These are phyloP conservation scores for Spheniscus mendiculus DNA, from an alignment of 2,113 vertebrate species.

Conservation along the genomic window DNA sequence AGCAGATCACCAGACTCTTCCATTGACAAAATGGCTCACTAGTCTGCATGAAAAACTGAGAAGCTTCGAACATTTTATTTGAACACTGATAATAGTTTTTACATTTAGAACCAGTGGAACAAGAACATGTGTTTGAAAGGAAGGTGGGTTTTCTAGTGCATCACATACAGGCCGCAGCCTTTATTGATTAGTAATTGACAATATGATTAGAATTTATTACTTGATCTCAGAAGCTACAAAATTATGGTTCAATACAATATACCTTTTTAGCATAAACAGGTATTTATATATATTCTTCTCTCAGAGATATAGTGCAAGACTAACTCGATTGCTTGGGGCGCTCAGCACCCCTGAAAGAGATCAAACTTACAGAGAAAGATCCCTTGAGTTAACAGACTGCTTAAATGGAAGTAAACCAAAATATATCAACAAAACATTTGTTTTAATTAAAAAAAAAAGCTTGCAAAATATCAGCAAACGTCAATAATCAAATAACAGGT, in stretches of 20 bases:
- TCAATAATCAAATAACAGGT: neutral
- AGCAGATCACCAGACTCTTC: neutral
- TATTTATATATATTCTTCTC: neutral
- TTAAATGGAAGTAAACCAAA: neutral
- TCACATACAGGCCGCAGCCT: neutral
- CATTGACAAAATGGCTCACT: neutral
- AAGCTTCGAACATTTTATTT: neutral
- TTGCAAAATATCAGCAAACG: neutral
- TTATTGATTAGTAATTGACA: neutral
- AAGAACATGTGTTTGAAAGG: neutral
- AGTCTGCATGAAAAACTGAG: neutral
- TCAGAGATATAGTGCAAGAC: neutral
- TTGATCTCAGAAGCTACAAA: neutral
- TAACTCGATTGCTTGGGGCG: neutral
- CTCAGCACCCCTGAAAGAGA: neutral
- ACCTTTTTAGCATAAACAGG: neutral
- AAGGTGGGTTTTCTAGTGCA: neutral
- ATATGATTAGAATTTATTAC: neutral
- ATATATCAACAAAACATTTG: neutral
- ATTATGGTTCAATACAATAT: neutral
- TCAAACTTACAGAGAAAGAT: neutral
- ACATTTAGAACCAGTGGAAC: neutral
- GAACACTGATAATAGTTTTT: neutral
- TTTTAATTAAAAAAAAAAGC: neutral
- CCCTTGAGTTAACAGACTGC: neutral